A percentile compares a stretch with the other conserved stretches of the same genome.
Conservation (phyloP, 2,888 invertebrate genomes). For the Chesias legatella region DNA sequence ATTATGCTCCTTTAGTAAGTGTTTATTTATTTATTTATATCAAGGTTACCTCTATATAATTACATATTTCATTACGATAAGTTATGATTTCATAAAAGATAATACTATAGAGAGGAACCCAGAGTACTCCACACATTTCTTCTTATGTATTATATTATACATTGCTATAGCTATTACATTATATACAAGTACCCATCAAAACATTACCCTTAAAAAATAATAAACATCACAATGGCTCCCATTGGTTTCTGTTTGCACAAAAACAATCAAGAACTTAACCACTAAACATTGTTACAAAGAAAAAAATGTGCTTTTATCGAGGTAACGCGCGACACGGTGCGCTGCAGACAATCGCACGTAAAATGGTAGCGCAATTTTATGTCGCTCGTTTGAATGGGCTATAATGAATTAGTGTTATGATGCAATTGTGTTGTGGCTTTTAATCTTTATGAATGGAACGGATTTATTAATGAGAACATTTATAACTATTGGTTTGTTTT, state of each 20-base stretch:
- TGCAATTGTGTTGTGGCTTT: slow-evolving; percentile 14
- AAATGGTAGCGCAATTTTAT: slow-evolving; percentile 45
- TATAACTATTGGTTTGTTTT: slow-evolving; percentile 11
- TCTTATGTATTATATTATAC: too few relatives aligned
- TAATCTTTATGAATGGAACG: slow-evolving; percentile 6
- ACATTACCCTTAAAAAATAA: too few relatives aligned
- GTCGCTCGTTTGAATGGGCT: slow-evolving; percentile 33
- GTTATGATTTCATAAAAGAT: too few relatives aligned
- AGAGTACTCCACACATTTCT: too few relatives aligned
- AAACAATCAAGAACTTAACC: slow-evolving; percentile 11
- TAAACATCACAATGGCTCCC: neutral
- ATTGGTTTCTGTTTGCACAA: slow-evolving; percentile 3
- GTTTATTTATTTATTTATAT: too few relatives aligned
- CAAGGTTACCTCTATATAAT: too few relatives aligned
- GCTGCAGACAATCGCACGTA: slow-evolving; percentile 48
- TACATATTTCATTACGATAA: too few relatives aligned
- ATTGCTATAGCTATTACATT: too few relatives aligned
- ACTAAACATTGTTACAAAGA: slow-evolving; percentile 21
- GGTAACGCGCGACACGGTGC: slow-evolving; percentile 24
- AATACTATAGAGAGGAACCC: too few relatives aligned
- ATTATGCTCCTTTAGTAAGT: too few relatives aligned
- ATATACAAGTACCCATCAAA: too few relatives aligned
- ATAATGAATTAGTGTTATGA: slow-evolving; percentile 20
- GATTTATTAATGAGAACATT: slow-evolving; percentile 9
- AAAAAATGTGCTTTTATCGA: slow-evolving; percentile 28